Evolutionary conservation across 2,888 invertebrate genomes (phyloP).

Genomic region (Hydrotaea diabolus): DNA sequence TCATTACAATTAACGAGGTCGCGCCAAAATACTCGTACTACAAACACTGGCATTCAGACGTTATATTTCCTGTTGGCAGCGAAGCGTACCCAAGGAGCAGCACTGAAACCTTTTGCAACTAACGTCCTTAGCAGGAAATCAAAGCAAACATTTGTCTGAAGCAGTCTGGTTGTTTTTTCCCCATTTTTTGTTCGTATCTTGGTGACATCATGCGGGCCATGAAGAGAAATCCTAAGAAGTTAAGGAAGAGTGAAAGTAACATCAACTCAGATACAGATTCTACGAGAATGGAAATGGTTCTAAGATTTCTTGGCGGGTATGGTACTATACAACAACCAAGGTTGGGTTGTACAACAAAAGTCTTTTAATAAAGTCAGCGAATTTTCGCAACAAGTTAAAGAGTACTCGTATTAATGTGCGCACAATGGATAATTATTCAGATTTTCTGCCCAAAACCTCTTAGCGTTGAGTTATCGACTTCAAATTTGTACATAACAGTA

Average conservation of each 20-base stretch:
- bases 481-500: too few species aligned
- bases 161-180: neutral
- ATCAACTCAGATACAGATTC: slow-evolving; percentile 59
- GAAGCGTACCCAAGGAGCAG: neutral
- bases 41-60: slow-evolving; percentile 27
- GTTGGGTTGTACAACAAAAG: neutral
- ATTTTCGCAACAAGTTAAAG: too few species aligned
- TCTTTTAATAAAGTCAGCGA: too few species aligned
- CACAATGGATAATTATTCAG: too few species aligned
- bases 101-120: slow-evolving; percentile 8
- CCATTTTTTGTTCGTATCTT: neutral
- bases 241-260: neutral
- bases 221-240: neutral
- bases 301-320: slow-evolving; percentile 59
- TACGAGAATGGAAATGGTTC: slow-evolving; percentile 45
- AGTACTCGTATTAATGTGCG: too few species aligned
- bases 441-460: too few species aligned
- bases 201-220: slow-evolving; percentile 73
- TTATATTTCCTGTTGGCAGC: slow-evolving; percentile 33
- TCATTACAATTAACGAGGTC: slow-evolving; percentile 64
- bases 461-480: too few species aligned
- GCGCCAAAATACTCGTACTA: slow-evolving; percentile 53
- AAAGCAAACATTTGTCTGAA: slow-evolving; percentile 26
- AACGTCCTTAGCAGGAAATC: slow-evolving; percentile 22
- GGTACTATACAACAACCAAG: neutral